phyloP scores from a whole-genome alignment of 53 echinoderm and acorn worm species.

The Zoroaster sp. region DNA sequence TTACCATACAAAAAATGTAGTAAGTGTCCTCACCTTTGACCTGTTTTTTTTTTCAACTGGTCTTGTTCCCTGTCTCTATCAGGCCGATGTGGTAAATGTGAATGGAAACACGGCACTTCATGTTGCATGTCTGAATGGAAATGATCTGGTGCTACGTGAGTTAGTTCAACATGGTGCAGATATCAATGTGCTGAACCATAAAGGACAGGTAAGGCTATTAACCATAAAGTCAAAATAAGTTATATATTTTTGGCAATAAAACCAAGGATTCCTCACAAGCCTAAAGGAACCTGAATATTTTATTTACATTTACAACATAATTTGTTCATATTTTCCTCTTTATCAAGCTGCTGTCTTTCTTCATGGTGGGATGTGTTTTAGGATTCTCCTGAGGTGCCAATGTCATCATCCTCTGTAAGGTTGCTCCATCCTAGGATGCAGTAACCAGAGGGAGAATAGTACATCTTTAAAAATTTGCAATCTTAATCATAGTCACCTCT shows the following conservation, averaged over 20 bases:
- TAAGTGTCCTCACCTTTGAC: too few species aligned
- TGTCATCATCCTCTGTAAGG: not conserved
- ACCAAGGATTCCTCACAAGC: not conserved
- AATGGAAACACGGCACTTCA: slow-evolving; percentile 95
- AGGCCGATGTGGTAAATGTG: slow-evolving; percentile 89
- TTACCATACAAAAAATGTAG: too few species aligned
- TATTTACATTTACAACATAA: not conserved
- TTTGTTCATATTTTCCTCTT: not conserved
- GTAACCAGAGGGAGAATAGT: not conserved
- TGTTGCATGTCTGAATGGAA: slow-evolving; percentile 92
- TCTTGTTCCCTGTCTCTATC: slow-evolving; percentile 22
- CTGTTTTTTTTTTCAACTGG: not conserved
- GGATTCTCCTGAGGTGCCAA: not conserved
- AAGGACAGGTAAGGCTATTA: slow-evolving; percentile 34
- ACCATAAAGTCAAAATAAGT: too few species aligned
- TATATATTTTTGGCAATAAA: not conserved
- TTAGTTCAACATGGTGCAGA: slow-evolving; percentile 83
- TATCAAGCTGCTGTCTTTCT: not conserved
- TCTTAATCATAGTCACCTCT: slow-evolving; percentile 63
- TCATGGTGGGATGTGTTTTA: not conserved
- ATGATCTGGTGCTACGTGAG: slow-evolving; percentile 90
- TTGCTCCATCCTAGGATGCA: not conserved
- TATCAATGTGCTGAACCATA: slow-evolving; percentile 84
- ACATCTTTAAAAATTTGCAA: not conserved
- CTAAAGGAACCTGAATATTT: not conserved